Conservation (phyloP, 2,113 vertebrate species). For the Ahaetulla prasina region DNA sequence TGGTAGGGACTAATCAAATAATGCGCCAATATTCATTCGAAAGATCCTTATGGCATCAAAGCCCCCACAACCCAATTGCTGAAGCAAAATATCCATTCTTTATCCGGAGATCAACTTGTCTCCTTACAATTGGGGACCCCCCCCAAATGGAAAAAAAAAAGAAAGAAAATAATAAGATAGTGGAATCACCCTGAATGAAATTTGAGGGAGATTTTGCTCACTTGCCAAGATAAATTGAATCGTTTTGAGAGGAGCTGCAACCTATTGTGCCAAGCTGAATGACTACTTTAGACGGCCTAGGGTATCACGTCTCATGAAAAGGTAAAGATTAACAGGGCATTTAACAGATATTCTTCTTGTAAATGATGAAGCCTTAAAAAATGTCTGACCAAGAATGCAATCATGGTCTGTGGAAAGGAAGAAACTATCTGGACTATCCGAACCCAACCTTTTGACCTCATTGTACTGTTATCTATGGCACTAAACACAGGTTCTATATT, state of each 20-base stretch:
- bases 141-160: slow-evolving; percentile 33
- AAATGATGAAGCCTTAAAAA: slow-evolving; percentile 46
- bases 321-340: slow-evolving; percentile 34
- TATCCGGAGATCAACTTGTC: slow-evolving; percentile 41
- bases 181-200: slow-evolving; percentile 28
- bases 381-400: not conserved
- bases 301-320: slow-evolving; percentile 52
- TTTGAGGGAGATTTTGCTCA: slow-evolving; percentile 49
- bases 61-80: slow-evolving; percentile 39
- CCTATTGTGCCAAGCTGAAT: slow-evolving; percentile 44
- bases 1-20: slow-evolving; percentile 26
- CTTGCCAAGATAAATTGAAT: slow-evolving; percentile 49
- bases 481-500: not conserved
- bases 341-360: slow-evolving; percentile 49
- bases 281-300: slow-evolving; percentile 35
- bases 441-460: not conserved
- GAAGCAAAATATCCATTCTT: slow-evolving; percentile 58
- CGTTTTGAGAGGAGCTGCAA: slow-evolving; percentile 37
- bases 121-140: slow-evolving; percentile 36
- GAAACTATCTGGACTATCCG: not conserved
- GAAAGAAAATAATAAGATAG: slow-evolving; percentile 21
- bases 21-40: slow-evolving; percentile 35
- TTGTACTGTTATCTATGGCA: not conserved
- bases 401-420: not conserved
- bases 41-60: slow-evolving; percentile 28